Base-by-base conservation (phyloP, 2,888 invertebrate genomes). In the Pseudococcus jackbeardsleyi region DNA sequence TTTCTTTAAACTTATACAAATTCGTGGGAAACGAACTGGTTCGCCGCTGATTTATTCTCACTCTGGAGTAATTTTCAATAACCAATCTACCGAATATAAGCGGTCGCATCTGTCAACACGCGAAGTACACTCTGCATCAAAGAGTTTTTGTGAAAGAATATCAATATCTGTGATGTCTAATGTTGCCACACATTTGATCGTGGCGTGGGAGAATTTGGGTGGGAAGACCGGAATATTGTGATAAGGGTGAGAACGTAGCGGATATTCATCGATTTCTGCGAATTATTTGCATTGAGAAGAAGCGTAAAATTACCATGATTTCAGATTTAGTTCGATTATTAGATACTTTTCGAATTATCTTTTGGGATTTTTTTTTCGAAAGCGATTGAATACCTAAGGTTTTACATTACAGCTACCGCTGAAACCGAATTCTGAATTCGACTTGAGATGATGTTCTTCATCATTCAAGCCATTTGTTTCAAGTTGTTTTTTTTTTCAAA, bases 21-120 rank as follows among this genome's bases (percentile, higher is more conserved):
- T 72, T 72, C 68, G 68, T 72, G 68, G 68, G 68, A 72, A 72
- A 72, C 26, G 26, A 72, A 72, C 68, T 72, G 68, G 68, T 72
- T 72, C 26, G 68, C 26, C 17, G 68, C 26, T 4, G 68, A 26
- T 72, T 72, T 72, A 72, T 72, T 72, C 33, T 33, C 33, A 33
- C 33, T 11, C 8, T 26, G 2, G 11, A 33, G 68, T 72, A 72
- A 72, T 72, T 33, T 33, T 72, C 68, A 33, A 72, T 72, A 59
- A 19, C 59, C 59, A 19, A 72, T 72, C 12, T 12, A 33, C 26
- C 26, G 26, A 33, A 33, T 33, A 26, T 72, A 72, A 5, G 19
- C 9, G 15, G 68, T 72, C 68, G 68, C 68, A 72, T 72, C 68
- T 72, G 68, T 72, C 68, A 72, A 72, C 33, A 33, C 33, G 68